Evolutionary conservation across 2,888 invertebrate genomes (phyloP), one percentile per base, ranked within the genome.

Genomic region (Nipponacmea schrenckii): DNA sequence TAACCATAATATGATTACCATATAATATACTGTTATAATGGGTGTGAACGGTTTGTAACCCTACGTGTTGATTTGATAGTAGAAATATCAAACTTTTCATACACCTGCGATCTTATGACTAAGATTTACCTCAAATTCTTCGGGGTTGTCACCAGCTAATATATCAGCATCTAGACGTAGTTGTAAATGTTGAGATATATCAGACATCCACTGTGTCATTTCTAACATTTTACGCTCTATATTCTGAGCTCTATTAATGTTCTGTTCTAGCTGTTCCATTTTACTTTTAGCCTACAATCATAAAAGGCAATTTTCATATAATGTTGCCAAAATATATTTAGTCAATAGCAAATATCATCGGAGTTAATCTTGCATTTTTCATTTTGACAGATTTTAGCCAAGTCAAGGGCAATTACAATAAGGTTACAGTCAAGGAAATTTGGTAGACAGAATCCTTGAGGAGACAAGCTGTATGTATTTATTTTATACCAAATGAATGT

Each of bases 141-240:
- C 93, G 48, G 94, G 94, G 81, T 94, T 91, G 90, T 94, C 94
- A 85, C 93, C 93, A 77, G 94, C 93, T 74, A 93, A 92, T 77
- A 94, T 92, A 89, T 95, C 94, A 84, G 93, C 93, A 84, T 93
- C 93, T 80, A 94, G 91, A 84, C 94, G 92, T 81, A 93, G 92
- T 81, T 87, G 86, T 27, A 88, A 77, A 50, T 85, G 77, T 26
- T 77, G 74, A 7, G 79, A 81, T 5, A 87, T 80, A 68, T 87
- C 87, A 4, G 76, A 80, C 85, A 87, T 85, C 88, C 88, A 88
- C 70, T 86, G 83, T 0, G 86, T 82, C 84, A 88, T 84, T 77
- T 92, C 92, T 81, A 94, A 92, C 79, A 95, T 91, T 81, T 93
- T 92, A 80, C 93, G 91, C 90, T 95, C 95, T 69, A 93, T 93